Percentiles rank a stretch among this genome's conserved stretches.
These are phyloP conservation scores for Sabatieria punctata DNA, from an alignment of 2,888 invertebrate genomes.

Conservation along the genomic window DNA sequence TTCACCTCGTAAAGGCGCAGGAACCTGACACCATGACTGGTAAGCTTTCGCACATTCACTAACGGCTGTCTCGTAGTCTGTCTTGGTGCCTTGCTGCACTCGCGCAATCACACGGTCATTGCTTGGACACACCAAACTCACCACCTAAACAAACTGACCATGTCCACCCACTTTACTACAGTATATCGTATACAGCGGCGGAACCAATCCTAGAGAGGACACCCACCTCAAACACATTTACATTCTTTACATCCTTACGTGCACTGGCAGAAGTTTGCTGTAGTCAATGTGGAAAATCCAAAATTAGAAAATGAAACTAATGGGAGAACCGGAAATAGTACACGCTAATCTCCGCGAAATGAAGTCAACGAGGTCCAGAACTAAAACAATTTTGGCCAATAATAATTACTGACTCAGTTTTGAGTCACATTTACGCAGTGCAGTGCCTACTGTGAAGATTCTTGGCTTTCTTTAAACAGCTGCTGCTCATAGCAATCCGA, in stretches of 20 bases:
- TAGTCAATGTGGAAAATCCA: no score
- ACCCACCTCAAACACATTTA: no score
- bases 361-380: neutral
- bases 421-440: no score
- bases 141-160: conserved; percentile 35
- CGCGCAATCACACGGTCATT: conserved; percentile 74
- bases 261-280: no score
- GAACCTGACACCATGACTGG: conserved; percentile 45
- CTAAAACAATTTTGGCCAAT: neutral
- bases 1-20: conserved; percentile 81
- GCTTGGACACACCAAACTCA: conserved; percentile 61
- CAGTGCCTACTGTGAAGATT: no score
- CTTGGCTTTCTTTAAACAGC: no score
- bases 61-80: conserved; percentile 69
- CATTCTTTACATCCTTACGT: no score
- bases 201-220: no score
- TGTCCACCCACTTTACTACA: neutral
- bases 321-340: conserved; percentile 11
- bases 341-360: no score
- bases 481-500: no score
- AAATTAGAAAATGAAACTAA: no score
- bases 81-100: conserved; percentile 53
- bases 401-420: neutral
- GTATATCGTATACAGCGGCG: no score
- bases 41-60: conserved; percentile 58